Percentiles rank a stretch among this genome's conserved stretches.
These are phyloP conservation scores for Cyprinella venusta DNA, from an alignment of 2,797 vertebrate species.

Conservation along the genomic window DNA sequence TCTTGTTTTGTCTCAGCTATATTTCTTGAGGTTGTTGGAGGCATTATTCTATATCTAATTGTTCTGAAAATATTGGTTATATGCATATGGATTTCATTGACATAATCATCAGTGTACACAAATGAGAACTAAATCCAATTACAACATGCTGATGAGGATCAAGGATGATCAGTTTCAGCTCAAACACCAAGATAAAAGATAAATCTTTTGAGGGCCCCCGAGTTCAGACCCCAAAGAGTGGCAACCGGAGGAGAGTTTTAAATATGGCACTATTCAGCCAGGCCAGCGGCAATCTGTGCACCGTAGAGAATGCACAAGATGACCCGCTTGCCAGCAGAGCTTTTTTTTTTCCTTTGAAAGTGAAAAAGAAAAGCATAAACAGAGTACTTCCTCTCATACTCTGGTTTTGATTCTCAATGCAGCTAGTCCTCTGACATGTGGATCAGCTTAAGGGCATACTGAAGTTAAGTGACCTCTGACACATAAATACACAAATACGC, in stretches of 20 bases:
- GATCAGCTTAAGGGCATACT: slow-evolving; percentile 57
- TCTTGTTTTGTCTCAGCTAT: slow-evolving; percentile 29
- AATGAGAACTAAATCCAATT: slow-evolving; percentile 27
- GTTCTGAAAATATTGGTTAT: slow-evolving; percentile 39
- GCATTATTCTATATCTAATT: slow-evolving; percentile 26
- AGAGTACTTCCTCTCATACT: slow-evolving; percentile 70
- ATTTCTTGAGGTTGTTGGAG: slow-evolving; percentile 10
- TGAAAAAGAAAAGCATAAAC: slow-evolving; percentile 73
- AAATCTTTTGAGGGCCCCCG: background rate
- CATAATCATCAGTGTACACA: slow-evolving; percentile 28
- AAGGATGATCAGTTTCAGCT: slow-evolving; percentile 14
- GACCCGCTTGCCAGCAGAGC: slow-evolving; percentile 35
- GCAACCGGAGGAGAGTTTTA: slow-evolving; percentile 59
- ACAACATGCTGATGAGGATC: slow-evolving; percentile 10
- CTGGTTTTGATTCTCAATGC: slow-evolving; percentile 73
- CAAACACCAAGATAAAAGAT: slow-evolving; percentile 16
- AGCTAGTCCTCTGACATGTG: slow-evolving; percentile 53
- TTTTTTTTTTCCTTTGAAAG: slow-evolving; percentile 67
- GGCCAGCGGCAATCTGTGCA: slow-evolving; percentile 40
- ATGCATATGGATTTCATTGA: slow-evolving; percentile 29
- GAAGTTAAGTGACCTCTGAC: slow-evolving; percentile 53
- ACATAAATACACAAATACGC: slow-evolving; percentile 52
- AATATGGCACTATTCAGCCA: slow-evolving; percentile 60
- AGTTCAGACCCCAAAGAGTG: slow-evolving; percentile 13
- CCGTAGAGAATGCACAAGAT: slow-evolving; percentile 24